Evolutionary conservation across 2,797 vertebrate species (phyloP).

Genomic region (Garrulus glandarius): DNA sequence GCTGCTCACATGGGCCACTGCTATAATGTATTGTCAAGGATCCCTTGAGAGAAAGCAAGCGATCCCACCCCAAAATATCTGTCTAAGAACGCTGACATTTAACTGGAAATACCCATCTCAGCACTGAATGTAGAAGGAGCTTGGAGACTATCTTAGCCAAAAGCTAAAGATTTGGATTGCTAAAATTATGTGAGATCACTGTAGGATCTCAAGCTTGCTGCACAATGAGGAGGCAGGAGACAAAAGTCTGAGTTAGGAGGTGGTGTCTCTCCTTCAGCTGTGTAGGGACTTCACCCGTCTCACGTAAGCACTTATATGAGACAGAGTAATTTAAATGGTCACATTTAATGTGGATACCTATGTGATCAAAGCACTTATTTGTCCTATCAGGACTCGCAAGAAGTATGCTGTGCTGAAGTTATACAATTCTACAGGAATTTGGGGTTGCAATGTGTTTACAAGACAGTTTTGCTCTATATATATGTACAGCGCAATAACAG

Average conservation of each 20-base stretch:
- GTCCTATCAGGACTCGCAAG: not conserved
- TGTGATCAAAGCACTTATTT: not conserved
- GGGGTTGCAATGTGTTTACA: not conserved
- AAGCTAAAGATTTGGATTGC: not conserved
- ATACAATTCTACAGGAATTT: not conserved
- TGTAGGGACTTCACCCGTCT: not conserved
- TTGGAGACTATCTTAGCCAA: not conserved
- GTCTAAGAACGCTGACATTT: not conserved
- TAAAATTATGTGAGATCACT: conserved; percentile 9
- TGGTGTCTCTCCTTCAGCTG: not conserved
- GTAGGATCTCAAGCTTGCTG: not conserved
- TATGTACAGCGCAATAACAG: not conserved
- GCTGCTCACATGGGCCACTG: not conserved
- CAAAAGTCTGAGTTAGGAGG: not conserved
- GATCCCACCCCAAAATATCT: not conserved
- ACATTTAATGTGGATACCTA: not conserved
- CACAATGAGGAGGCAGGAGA: not conserved
- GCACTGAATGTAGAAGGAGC: not conserved
- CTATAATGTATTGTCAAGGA: not conserved
- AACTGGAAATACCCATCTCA: not conserved
- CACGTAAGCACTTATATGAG: not conserved
- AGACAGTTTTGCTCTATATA: not conserved
- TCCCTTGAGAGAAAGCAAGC: not conserved
- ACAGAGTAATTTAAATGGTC: not conserved
- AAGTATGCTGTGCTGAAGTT: not conserved